Percentiles rank a stretch among this genome's conserved stretches.
Conservation (phyloP, 1,140 invertebrate genomes). For the Parasteatoda tepidariorum region DNA sequence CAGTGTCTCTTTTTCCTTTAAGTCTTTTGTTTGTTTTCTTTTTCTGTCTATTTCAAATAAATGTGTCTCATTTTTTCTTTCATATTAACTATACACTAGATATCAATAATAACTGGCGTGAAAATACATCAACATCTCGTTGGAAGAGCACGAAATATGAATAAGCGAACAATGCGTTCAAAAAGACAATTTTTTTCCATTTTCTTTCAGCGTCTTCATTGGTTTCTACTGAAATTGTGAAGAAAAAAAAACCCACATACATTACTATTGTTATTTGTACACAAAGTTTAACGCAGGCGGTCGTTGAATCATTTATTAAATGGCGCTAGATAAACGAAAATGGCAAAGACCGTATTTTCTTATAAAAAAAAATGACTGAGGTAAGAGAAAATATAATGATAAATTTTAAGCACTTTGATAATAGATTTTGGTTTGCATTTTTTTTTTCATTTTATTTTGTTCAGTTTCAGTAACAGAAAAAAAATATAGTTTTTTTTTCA, state of each 20-base stretch:
- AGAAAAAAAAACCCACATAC: background rate
- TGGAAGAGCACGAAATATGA: slow-evolving; percentile 33
- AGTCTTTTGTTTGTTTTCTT: background rate
- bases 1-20: slow-evolving; percentile 23
- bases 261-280: background rate
- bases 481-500: too few species aligned
- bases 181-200: background rate
- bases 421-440: too few species aligned
- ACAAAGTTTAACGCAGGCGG: background rate
- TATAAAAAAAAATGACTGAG: too few species aligned
- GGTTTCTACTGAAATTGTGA: background rate
- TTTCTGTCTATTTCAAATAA: slow-evolving; percentile 37
- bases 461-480: too few species aligned
- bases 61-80: slow-evolving; percentile 9
- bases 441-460: too few species aligned
- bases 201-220: too few species aligned
- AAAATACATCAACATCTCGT: slow-evolving; percentile 52
- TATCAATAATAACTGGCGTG: slow-evolving; percentile 40
- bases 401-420: too few species aligned
- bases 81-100: slow-evolving; percentile 34
- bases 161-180: background rate
- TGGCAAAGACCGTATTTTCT: too few species aligned
- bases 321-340: background rate
- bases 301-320: background rate
- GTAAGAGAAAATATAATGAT: too few species aligned